Base-by-base conservation (phyloP, 2,888 invertebrate species). In the Abscondita cerata region DNA sequence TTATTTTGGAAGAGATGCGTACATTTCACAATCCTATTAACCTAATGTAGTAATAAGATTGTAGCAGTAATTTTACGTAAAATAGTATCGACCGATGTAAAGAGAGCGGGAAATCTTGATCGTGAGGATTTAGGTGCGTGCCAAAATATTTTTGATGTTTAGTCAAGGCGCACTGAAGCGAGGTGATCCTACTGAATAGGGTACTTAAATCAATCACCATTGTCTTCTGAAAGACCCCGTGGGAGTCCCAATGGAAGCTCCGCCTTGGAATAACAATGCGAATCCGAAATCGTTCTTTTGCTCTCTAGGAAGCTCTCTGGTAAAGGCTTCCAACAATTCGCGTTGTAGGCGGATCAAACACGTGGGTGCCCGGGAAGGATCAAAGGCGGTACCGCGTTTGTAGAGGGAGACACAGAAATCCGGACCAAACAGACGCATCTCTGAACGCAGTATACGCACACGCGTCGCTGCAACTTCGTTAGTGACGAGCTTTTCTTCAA, bases 401-500 rank as follows among this genome's bases (percentile, higher is more conserved):
- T 75, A 68, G 77, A 78, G 77, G 77, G 71, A 62, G 72, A 70
- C 73, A 73, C 72, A 73, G 73, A 65, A 68, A 68, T 67, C 71
- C 68, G 73, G 70, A 72, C 69, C 72, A 63, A 70, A 68, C 80
- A 81, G 80, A 81, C 80, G 79, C 80, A 80, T 78, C 77, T 75
- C 72, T 73, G 74, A 74, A 80, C 80, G 80, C 79, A 78, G 76
- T 72, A 69, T 59, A 79, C 78, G 78, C 78, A 80, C 70, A 76
- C 74, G 74, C 72, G 68, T 69, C 67, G 65, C 72, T 65, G 66
- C 68, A 65, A 65, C 63, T 67, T 68, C 67, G 62, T 64, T 61
- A 54, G 48, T 50, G 47, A 15, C 59, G 60, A 47, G 47, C 44
- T 52, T 57, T 58, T 59, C 25, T 50, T 44, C 46, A 25, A 52